phyloP scores from a whole-genome alignment of 2,797 vertebrate genomes.

The Natrix natrix region DNA sequence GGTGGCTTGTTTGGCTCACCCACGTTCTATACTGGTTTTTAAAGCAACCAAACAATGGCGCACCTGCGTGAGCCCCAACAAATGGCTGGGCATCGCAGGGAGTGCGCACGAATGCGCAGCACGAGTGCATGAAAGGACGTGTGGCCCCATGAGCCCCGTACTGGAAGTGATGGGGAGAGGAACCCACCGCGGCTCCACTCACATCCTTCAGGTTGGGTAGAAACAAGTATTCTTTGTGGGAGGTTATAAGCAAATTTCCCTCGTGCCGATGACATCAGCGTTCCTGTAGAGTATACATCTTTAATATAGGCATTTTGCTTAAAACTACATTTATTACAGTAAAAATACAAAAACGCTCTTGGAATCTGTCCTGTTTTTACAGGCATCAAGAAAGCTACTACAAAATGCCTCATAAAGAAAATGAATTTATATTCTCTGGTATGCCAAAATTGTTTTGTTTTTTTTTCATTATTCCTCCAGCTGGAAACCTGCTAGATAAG shows the following conservation, averaged over 20 bases:
- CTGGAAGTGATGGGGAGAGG: too few species aligned
- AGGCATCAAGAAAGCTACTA: not conserved
- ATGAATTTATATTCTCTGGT: not conserved
- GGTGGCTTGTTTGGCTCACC: too few species aligned
- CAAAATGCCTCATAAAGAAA: constrained; percentile 4
- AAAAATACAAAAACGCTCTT: not conserved
- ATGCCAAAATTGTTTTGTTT: not conserved
- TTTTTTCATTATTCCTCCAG: not conserved
- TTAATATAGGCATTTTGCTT: not conserved
- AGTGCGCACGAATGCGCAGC: too few species aligned
- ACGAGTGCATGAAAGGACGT: too few species aligned
- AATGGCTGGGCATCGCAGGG: too few species aligned
- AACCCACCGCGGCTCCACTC: too few species aligned
- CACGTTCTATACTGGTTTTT: too few species aligned
- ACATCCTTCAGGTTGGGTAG: not conserved
- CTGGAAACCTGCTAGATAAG: constrained; percentile 4
- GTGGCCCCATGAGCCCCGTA: too few species aligned
- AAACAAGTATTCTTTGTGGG: not conserved
- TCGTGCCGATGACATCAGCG: not conserved
- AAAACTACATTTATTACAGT: constrained; percentile 1
- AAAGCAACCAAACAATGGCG: too few species aligned
- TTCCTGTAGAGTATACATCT: not conserved
- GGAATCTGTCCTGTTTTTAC: not conserved
- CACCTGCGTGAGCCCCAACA: too few species aligned
- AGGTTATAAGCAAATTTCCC: not conserved